Evolutionary conservation across 2,888 invertebrate species (phyloP).

Genomic region (Eutolmus rufibarbis): DNA sequence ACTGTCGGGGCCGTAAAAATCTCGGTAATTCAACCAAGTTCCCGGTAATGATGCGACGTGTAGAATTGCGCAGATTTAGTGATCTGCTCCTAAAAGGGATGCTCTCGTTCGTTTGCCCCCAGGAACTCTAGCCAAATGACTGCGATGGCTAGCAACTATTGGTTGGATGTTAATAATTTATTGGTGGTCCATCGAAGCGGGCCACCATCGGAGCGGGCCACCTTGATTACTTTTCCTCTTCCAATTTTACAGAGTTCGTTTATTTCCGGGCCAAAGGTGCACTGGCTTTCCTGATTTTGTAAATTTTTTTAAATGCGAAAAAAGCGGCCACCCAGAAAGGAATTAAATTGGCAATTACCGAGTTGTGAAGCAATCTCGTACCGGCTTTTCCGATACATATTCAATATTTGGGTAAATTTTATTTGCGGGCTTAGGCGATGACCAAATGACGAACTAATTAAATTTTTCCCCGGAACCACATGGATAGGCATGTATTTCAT

Average conservation of each 20-base stretch:
- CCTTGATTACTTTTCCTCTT: conserved; percentile 4
- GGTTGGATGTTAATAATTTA: not conserved
- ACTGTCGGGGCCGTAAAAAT: not conserved
- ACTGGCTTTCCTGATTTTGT: not conserved
- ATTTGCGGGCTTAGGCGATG: not conserved
- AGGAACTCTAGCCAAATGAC: not conserved
- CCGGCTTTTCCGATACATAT: not conserved
- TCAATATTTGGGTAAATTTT: not conserved
- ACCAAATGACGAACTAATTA: not conserved
- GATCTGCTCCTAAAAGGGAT: not conserved
- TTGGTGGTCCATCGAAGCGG: not conserved
- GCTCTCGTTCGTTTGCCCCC: not conserved
- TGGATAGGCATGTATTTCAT: not conserved
- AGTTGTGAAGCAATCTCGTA: not conserved
- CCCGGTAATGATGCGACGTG: not conserved
- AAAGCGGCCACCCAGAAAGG: not conserved
- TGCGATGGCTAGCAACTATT: not conserved
- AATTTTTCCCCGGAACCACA: not conserved
- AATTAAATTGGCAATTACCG: conserved; percentile 9
- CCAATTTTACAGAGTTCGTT: not conserved
- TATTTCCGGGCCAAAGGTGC: not conserved
- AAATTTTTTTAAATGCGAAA: not conserved
- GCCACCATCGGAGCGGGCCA: not conserved
- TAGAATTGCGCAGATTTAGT: not conserved
- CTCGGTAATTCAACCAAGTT: not conserved